Conservation (phyloP, 2,888 invertebrate species). For the Amphimallon solstitiale region DNA sequence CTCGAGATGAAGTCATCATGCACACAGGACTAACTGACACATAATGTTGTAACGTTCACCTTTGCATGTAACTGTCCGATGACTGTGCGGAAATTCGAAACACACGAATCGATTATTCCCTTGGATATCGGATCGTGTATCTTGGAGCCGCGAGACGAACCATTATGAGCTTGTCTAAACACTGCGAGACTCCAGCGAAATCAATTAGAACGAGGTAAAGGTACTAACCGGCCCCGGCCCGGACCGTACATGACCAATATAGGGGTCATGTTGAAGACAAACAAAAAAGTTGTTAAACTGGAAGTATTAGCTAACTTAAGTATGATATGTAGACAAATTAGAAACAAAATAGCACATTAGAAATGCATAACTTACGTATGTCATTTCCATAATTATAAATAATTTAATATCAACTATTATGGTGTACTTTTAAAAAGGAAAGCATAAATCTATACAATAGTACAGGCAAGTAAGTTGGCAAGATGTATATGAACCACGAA, state of each 20-base stretch:
- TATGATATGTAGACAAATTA: conserved; percentile 4
- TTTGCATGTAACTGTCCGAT: conserved; percentile 56
- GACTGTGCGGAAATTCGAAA: conserved; percentile 48
- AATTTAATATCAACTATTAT: background rate
- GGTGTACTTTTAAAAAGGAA: too few species aligned
- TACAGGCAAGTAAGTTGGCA: too few species aligned
- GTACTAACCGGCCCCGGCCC: conserved; percentile 25
- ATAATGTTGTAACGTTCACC: conserved; percentile 54
- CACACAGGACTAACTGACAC: conserved; percentile 50
- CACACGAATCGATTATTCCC: conserved; percentile 58
- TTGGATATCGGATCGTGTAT: conserved; percentile 59
- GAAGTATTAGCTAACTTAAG: background rate
- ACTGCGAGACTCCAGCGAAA: conserved; percentile 54
- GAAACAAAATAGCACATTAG: background rate
- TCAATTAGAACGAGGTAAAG: conserved; percentile 56
- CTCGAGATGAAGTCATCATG: conserved; percentile 52
- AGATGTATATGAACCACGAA: too few species aligned
- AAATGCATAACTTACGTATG: background rate
- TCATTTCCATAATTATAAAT: conserved; percentile 20
- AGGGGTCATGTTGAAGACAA: background rate
- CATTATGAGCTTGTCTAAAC: conserved; percentile 59
- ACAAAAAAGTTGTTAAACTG: background rate
- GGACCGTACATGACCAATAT: conserved; percentile 1
- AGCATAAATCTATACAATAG: too few species aligned
- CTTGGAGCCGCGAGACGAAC: conserved; percentile 56